Percentiles rank a stretch among this genome's conserved stretches.
These are phyloP conservation scores for Nesogale talazaci DNA, from an alignment of 2,113 vertebrate genomes.

Conservation along the genomic window DNA sequence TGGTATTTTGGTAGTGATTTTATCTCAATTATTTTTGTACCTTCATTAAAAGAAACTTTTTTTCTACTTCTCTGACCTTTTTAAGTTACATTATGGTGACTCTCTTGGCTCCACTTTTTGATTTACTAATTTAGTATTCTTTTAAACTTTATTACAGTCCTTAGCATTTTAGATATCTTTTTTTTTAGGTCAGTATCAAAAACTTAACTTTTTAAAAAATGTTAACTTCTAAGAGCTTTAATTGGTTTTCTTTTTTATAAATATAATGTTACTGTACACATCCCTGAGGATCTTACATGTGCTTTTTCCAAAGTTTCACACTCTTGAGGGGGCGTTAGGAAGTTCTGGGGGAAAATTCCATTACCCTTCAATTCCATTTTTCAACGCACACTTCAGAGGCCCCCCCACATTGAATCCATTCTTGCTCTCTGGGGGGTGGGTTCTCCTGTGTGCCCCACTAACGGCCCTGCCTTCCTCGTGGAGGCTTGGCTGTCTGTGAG, in stretches of 20 bases:
- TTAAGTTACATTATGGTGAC: neutral
- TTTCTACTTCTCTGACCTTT: neutral
- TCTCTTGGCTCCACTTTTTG: slow-evolving; percentile 18
- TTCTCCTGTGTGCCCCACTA: neutral
- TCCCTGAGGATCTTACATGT: slow-evolving; percentile 19
- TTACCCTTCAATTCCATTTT: too few relatives aligned
- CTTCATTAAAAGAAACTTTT: too few relatives aligned
- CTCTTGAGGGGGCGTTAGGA: too few relatives aligned
- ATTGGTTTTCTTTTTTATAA: neutral
- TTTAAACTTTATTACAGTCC: neutral
- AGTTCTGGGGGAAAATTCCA: too few relatives aligned
- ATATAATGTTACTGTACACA: neutral
- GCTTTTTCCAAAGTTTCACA: slow-evolving; percentile 10
- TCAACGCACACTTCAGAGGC: too few relatives aligned
- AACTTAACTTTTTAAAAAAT: slow-evolving; percentile 36
- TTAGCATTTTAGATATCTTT: slow-evolving; percentile 14
- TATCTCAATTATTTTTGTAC: slow-evolving; percentile 35
- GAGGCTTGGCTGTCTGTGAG: slow-evolving; percentile 47
- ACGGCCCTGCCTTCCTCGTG: neutral
- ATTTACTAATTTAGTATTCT: slow-evolving; percentile 23
- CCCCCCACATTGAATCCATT: neutral
- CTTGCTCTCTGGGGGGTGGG: neutral
- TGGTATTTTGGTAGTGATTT: neutral
- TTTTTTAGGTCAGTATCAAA: slow-evolving; percentile 29
- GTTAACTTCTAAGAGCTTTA: slow-evolving; percentile 14